phyloP scores from a whole-genome alignment of 2,888 invertebrate genomes.

The Tachina lurida region DNA sequence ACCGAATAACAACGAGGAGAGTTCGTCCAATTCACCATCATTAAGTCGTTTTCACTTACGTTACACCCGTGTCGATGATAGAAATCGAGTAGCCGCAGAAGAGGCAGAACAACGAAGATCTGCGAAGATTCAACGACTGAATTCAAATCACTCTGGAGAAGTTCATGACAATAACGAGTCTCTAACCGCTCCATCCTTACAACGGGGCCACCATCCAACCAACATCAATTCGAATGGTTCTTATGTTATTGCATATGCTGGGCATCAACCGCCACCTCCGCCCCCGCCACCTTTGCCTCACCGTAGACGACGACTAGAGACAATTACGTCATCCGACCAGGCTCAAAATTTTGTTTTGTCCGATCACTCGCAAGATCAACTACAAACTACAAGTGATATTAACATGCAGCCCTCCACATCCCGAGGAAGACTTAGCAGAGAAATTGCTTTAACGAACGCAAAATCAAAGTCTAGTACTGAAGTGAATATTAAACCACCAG shows the following conservation, averaged over 20 bases:
- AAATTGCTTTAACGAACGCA: neutral
- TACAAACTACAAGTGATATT: slow-evolving; percentile 26
- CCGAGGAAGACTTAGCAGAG: slow-evolving; percentile 47
- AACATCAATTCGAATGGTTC: slow-evolving; percentile 63
- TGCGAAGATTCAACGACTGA: slow-evolving; percentile 64
- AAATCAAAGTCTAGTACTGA: slow-evolving; percentile 43
- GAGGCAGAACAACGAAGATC: slow-evolving; percentile 44
- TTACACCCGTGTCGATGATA: slow-evolving; percentile 51
- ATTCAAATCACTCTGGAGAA: slow-evolving; percentile 61
- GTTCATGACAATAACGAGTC: slow-evolving; percentile 48
- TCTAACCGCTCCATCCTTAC: slow-evolving; percentile 29
- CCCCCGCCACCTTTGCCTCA: slow-evolving; percentile 39
- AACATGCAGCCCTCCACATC: slow-evolving; percentile 65
- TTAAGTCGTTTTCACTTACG: slow-evolving; percentile 63
- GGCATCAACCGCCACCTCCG: slow-evolving; percentile 59
- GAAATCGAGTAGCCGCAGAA: slow-evolving; percentile 35
- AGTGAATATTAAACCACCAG: slow-evolving; percentile 71
- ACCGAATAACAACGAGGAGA: slow-evolving; percentile 25
- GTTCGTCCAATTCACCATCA: slow-evolving; percentile 37
- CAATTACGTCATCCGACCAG: slow-evolving; percentile 60
- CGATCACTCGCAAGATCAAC: slow-evolving; percentile 44
- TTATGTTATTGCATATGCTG: slow-evolving; percentile 72
- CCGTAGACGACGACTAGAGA: slow-evolving; percentile 52
- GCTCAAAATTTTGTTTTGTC: slow-evolving; percentile 59
- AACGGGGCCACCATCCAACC: slow-evolving; percentile 26